These are phyloP conservation scores for Pherbina coryleti DNA, from an alignment of 2,888 invertebrate species.

Conservation along the genomic window DNA sequence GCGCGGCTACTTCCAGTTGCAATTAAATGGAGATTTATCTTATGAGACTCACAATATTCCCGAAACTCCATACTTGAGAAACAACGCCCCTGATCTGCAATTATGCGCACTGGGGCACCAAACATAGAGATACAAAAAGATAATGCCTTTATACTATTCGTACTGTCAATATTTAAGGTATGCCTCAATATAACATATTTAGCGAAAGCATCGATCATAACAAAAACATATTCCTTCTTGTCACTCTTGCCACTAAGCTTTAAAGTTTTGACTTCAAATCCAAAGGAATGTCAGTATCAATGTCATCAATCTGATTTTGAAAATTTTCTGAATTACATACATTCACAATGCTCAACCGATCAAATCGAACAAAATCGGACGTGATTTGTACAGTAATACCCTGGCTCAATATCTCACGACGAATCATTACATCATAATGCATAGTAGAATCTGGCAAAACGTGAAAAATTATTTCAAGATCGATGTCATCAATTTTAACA, in stretches of 20 bases:
- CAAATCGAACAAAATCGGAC: not conserved
- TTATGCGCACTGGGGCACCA: not conserved
- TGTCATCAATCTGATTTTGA: no score
- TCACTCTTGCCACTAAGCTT: slow-evolving; percentile 39
- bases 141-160: slow-evolving; percentile 36
- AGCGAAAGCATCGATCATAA: slow-evolving; percentile 35
- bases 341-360: not conserved
- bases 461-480: not conserved
- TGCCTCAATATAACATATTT: slow-evolving; percentile 33
- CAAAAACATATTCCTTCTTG: slow-evolving; percentile 34
- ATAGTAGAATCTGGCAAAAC: not conserved
- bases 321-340: not conserved
- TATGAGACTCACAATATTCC: slow-evolving; percentile 28
- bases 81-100: slow-evolving; percentile 25
- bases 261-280: not conserved
- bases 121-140: slow-evolving; percentile 13
- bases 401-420: not conserved
- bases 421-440: not conserved
- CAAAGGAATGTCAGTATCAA: not conserved
- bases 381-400: not conserved
- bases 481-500: not conserved
- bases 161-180: slow-evolving; percentile 34
- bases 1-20: slow-evolving; percentile 30
- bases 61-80: slow-evolving; percentile 24
- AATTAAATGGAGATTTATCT: slow-evolving; percentile 15